A percentile compares a stretch with the other conserved stretches of the same genome.
Evolutionary conservation across 1,140 invertebrate species (phyloP).

Genomic region (Chironomus striatipennis): DNA sequence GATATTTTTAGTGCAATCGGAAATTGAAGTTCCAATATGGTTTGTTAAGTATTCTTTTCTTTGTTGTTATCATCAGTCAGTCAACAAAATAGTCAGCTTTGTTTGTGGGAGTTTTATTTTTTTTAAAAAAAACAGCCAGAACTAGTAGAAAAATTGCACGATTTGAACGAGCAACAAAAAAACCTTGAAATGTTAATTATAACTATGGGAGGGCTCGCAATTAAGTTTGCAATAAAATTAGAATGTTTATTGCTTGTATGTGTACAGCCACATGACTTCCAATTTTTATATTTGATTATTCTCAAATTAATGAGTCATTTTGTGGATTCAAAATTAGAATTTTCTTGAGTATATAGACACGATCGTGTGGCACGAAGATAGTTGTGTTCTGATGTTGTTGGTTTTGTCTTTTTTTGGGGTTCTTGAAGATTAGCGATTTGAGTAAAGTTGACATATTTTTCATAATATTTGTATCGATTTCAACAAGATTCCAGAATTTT

Average conservation of each 20-base stretch:
- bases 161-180: not conserved
- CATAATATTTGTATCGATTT: no score
- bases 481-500: no score
- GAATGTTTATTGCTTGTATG: not conserved
- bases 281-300: no score
- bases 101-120: not conserved
- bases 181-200: constrained; percentile 14
- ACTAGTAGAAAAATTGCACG: not conserved
- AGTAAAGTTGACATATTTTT: no score
- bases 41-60: not conserved
- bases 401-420: no score
- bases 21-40: not conserved
- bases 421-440: no score
- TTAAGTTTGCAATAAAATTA: constrained; percentile 9
- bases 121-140: not conserved
- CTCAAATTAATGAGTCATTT: no score
- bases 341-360: no score
- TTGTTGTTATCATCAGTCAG: not conserved
- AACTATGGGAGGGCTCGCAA: not conserved
- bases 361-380: no score
- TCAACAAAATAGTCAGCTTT: not conserved
- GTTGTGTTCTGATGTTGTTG: no score
- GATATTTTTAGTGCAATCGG: constrained; percentile 7
- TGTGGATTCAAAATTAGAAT: no score
- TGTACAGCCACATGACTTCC: not conserved